Base-by-base conservation (phyloP, 2,797 vertebrate species). In the Lepilemur septentrionalis region DNA sequence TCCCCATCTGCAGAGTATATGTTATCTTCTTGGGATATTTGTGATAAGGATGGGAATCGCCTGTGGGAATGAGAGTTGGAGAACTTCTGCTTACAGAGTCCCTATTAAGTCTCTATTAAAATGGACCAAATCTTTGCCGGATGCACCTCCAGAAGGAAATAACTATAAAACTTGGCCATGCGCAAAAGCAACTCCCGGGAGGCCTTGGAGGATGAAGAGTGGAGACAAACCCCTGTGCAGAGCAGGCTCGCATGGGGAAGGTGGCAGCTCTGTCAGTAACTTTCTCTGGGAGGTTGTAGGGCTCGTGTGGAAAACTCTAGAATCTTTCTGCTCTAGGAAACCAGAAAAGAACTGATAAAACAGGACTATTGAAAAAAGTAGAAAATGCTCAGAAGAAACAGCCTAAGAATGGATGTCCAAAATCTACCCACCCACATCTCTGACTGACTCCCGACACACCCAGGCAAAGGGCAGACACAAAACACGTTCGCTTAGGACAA, bases 1-100 rank as follows among this genome's bases (percentile, higher is more conserved):
- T 52, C 7, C 57, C 18, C 73, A 7, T 22, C 69, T 41, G 4
- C 1, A 2, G 11, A 0, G 3, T 0, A 0, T 18, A 0, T 1
- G 1, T 2, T 7, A 10, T 30, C 30, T 41, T 7, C 12, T 46
- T 52, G 12, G 6, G 10, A 28, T 7, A 25, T 79, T 13, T 32
- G 63, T 8, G 35, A 17, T 25, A 5, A 52, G 8, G n/a, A 11
- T 2, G 20, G 50, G 30, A 87, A n/a, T 10, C 5, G 25, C 59
- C 13, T 32, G 14, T 48, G 4, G 30, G 67, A 63, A 17, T 28
- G 5, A 70, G 30, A 69, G 10, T 5, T 4, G 3, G 75, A 30
- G 65, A 79, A 22, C 25, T 55, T 35, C 55, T 32, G 57, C 25
- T 46, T 28, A 1, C 57, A 55, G 65, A 4, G 1, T 28, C 52